phyloP scores from a whole-genome alignment of 1,140 invertebrate species.

The Drosophila micromelanica region DNA sequence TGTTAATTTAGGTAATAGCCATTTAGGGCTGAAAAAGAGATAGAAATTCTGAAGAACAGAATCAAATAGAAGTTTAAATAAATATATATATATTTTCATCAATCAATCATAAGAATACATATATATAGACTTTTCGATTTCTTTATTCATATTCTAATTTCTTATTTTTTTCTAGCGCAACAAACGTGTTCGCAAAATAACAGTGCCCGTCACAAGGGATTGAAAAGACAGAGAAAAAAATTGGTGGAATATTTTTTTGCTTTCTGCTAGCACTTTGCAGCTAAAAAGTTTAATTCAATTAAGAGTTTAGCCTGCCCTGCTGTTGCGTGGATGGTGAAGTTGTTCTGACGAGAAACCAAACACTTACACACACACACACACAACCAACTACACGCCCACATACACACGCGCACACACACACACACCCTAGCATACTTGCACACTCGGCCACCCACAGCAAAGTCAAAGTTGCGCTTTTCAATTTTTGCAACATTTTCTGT shows the following conservation, averaged over 20 bases:
- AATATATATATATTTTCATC: too few relatives aligned
- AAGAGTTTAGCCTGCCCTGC: slow-evolving; percentile 51
- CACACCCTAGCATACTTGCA: slow-evolving; percentile 12
- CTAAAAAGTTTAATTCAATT: slow-evolving; percentile 68
- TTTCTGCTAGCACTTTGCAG: slow-evolving; percentile 30
- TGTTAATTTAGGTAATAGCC: too few relatives aligned
- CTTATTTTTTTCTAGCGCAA: not conserved
- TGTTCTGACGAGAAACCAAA: slow-evolving; percentile 44
- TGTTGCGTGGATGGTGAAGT: slow-evolving; percentile 27
- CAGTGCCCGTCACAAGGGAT: slow-evolving; percentile 4
- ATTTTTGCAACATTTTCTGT: slow-evolving; percentile 57
- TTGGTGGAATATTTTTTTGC: slow-evolving; percentile 28
- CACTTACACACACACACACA: slow-evolving; percentile 6
- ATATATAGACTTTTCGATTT: not conserved
- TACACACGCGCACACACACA: slow-evolving; percentile 8
- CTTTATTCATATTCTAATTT: not conserved
- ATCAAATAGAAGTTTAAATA: too few relatives aligned
- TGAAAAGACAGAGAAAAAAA: slow-evolving; percentile 21
- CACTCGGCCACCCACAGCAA: slow-evolving; percentile 24
- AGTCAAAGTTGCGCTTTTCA: slow-evolving; percentile 68
- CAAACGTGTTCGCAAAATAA: slow-evolving; percentile 9
- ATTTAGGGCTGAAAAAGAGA: too few relatives aligned
- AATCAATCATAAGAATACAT: not conserved
- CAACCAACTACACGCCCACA: slow-evolving; percentile 8
- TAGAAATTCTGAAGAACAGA: too few relatives aligned